These are phyloP conservation scores for Stigmatopora nigra DNA, from an alignment of 2,113 vertebrate species.

Conservation along the genomic window DNA sequence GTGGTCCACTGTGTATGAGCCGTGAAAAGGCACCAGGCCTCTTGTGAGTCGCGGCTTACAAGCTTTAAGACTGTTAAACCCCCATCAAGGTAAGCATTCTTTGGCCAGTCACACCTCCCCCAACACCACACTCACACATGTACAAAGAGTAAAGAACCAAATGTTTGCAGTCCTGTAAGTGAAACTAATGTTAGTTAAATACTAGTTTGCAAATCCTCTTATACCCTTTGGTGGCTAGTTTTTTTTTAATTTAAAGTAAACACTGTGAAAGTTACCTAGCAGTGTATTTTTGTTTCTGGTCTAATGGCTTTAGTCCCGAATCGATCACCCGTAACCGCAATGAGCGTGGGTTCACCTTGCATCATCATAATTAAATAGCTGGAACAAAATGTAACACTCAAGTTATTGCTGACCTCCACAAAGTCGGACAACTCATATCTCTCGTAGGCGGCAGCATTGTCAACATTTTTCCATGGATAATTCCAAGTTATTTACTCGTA, in stretches of 20 bases:
- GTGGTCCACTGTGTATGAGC: neutral
- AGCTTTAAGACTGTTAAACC: constrained; percentile 33
- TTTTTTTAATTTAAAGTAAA: neutral
- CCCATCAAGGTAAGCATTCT: constrained; percentile 31
- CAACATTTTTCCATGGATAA: neutral
- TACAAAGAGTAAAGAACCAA: constrained; percentile 13
- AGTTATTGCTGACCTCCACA: neutral
- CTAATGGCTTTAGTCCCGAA: neutral
- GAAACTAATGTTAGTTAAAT: constrained; percentile 17
- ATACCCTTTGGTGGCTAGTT: constrained; percentile 8
- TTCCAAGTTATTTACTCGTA: neutral
- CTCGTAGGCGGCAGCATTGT: neutral
- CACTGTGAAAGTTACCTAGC: neutral
- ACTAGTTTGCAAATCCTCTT: neutral
- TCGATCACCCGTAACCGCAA: neutral
- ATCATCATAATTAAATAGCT: neutral
- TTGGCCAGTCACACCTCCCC: constrained; percentile 27
- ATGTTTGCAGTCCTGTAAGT: constrained; percentile 8
- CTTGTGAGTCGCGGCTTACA: constrained; percentile 24
- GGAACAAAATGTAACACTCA: neutral
- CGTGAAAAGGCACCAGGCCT: constrained; percentile 6
- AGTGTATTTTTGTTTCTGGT: constrained; percentile 9
- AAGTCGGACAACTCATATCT: neutral
- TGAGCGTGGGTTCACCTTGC: neutral
- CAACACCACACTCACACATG: neutral